Conservation (phyloP, 2,113 vertebrate species). For the Chaetorhynchus papuensis region DNA sequence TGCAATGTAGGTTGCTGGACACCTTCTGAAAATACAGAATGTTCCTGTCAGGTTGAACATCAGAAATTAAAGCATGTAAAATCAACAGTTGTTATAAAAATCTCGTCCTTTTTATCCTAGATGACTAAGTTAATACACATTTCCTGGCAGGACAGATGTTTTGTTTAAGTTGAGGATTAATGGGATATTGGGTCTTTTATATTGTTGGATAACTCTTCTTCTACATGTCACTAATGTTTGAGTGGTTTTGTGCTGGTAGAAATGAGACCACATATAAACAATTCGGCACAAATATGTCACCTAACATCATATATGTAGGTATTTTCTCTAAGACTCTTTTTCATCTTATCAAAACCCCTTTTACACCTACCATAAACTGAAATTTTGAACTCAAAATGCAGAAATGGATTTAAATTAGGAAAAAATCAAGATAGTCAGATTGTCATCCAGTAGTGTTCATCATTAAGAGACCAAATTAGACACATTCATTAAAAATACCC, state of each 20-base stretch:
- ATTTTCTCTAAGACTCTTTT: not conserved
- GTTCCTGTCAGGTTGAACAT: not conserved
- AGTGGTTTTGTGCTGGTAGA: not conserved
- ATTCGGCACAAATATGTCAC: not conserved
- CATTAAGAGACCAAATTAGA: not conserved
- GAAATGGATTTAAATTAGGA: not conserved
- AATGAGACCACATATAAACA: not conserved
- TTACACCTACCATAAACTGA: not conserved
- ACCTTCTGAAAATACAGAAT: not conserved
- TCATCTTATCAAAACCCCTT: not conserved
- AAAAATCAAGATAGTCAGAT: not conserved
- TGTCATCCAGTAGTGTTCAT: not conserved
- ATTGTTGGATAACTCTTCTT: not conserved
- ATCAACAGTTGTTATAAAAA: not conserved
- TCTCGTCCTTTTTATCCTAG: not conserved
- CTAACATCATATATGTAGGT: not conserved
- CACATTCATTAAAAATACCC: not conserved
- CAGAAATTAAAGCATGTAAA: not conserved
- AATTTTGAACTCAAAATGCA: not conserved
- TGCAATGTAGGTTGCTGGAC: not conserved
- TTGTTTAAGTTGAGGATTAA: not conserved
- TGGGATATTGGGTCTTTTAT: not conserved
- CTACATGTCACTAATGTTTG: not conserved
- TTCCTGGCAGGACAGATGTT: not conserved
- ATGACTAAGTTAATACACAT: not conserved